Percentiles rank a stretch among this genome's conserved stretches.
Evolutionary conservation across 2,797 vertebrate species (phyloP).

Genomic region (Halcyon smyrnensis): DNA sequence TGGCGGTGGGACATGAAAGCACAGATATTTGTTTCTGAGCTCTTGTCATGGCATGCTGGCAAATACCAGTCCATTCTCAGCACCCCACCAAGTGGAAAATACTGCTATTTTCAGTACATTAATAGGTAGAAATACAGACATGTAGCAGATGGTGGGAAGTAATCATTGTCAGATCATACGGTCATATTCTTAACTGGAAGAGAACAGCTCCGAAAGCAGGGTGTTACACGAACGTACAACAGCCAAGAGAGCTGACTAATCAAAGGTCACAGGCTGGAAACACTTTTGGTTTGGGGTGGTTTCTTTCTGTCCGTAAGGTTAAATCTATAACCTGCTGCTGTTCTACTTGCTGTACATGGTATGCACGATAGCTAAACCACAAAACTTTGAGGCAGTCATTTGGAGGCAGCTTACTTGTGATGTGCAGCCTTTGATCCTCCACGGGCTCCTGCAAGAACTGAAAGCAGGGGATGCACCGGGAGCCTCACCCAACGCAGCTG

Average conservation of each 20-base stretch:
- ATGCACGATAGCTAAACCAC: not conserved
- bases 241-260: not conserved
- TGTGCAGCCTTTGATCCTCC: not conserved
- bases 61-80: not conserved
- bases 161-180: not conserved
- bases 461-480: too few relatives aligned
- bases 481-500: not conserved
- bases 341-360: not conserved
- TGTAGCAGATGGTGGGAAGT: not conserved
- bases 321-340: not conserved
- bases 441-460: not conserved
- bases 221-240: not conserved
- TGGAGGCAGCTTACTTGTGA: not conserved
- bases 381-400: not conserved
- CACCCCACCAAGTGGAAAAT: not conserved
- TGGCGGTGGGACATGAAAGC: not conserved
- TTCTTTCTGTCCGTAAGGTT: not conserved
- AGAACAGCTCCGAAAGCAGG: not conserved
- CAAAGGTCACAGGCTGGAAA: not conserved
- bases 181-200: not conserved
- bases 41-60: not conserved
- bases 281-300: not conserved
- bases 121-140: not conserved
- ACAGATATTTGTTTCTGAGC: not conserved
- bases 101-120: not conserved